Percentiles rank a stretch among this genome's conserved stretches.
Evolutionary conservation across 1,140 invertebrate genomes (phyloP).

Genomic region (Oryzaephilus surinamensis): DNA sequence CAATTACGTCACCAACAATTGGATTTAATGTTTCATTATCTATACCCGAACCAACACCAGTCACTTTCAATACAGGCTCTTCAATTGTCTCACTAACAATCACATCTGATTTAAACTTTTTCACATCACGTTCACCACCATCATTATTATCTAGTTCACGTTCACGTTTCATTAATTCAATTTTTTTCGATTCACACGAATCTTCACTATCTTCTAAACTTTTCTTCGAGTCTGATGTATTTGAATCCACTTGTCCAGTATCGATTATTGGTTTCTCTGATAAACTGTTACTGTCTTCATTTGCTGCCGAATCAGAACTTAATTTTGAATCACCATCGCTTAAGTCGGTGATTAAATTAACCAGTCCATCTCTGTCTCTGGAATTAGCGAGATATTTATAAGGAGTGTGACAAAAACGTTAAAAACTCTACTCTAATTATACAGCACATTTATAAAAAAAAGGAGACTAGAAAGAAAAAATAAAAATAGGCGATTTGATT

Average conservation of each 20-base stretch:
- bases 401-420: not conserved
- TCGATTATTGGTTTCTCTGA: slow-evolving; percentile 42
- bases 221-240: slow-evolving; percentile 4
- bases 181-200: slow-evolving; percentile 5
- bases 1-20: slow-evolving; percentile 56
- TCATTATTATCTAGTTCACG: not conserved
- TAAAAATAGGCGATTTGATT: slow-evolving; percentile 24
- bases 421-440: slow-evolving; percentile 4
- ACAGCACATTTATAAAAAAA: not conserved
- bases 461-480: too few relatives aligned
- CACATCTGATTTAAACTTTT: slow-evolving; percentile 10
- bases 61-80: slow-evolving; percentile 59
- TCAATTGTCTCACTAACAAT: slow-evolving; percentile 52
- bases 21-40: slow-evolving; percentile 34
- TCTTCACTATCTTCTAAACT: not conserved
- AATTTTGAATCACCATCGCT: slow-evolving; percentile 51
- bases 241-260: slow-evolving; percentile 35
- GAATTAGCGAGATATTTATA: not conserved
- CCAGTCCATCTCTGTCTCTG: slow-evolving; percentile 52
- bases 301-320: slow-evolving; percentile 43
- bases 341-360: slow-evolving; percentile 59
- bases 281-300: slow-evolving; percentile 57
- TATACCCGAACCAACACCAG: slow-evolving; percentile 58
- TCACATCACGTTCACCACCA: slow-evolving; percentile 1
- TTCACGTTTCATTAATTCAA: slow-evolving; percentile 1